Evolutionary conservation across 2,113 vertebrate genomes (phyloP).

Genomic region (Gambusia affinis): DNA sequence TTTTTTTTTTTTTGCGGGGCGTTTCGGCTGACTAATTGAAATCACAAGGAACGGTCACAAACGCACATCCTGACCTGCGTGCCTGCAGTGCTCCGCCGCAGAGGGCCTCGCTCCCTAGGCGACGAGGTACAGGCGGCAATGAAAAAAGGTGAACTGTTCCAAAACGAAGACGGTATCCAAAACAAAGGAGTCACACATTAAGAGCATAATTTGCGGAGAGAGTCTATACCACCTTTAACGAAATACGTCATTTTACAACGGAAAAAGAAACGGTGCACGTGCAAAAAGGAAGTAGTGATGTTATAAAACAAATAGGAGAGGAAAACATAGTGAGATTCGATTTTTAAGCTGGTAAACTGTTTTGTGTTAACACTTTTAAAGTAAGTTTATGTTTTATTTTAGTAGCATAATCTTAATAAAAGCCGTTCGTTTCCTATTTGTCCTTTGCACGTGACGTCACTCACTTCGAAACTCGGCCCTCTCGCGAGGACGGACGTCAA

Average conservation of each 20-base stretch:
- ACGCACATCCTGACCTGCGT: constrained; percentile 62
- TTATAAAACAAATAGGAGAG: constrained; percentile 7
- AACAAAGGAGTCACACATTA: constrained; percentile 54
- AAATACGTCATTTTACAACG: constrained; percentile 17
- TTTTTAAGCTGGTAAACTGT: background rate
- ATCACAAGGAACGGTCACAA: constrained; percentile 73
- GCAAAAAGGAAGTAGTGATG: constrained; percentile 13
- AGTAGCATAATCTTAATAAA: background rate
- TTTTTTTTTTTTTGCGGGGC: constrained; percentile 13
- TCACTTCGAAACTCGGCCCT: too few relatives aligned
- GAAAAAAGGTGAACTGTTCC: constrained; percentile 19
- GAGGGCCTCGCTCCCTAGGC: constrained; percentile 15
- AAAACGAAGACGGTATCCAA: constrained; percentile 27
- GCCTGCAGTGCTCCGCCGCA: constrained; percentile 2
- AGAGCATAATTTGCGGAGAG: constrained; percentile 18
- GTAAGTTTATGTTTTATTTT: background rate
- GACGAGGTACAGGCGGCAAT: constrained; percentile 30
- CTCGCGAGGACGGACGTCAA: too few relatives aligned
- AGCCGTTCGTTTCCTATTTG: too few relatives aligned
- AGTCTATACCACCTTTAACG: constrained; percentile 11
- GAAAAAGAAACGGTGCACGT: constrained; percentile 5
- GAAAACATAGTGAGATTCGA: background rate
- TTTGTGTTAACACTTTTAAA: background rate
- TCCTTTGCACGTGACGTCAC: too few relatives aligned
- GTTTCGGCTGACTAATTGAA: constrained; percentile 76